These are phyloP conservation scores for Ranitomeya imitator DNA, from an alignment of 2,113 vertebrate genomes.

Conservation along the genomic window DNA sequence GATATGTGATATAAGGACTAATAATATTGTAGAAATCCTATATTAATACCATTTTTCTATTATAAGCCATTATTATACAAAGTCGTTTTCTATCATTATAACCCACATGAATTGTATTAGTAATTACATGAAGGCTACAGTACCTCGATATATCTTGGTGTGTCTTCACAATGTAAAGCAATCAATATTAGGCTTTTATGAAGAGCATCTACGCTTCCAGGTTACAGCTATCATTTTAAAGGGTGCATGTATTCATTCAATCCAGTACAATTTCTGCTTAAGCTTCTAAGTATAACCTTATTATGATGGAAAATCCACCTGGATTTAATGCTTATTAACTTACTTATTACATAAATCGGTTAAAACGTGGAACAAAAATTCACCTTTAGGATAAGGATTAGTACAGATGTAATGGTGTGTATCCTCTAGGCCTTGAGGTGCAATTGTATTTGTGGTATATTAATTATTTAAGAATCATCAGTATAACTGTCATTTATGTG, in stretches of 20 bases:
- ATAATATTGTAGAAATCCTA: background rate
- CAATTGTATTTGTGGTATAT: background rate
- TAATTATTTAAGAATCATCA: background rate
- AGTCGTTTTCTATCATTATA: background rate
- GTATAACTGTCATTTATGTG: constrained; percentile 37
- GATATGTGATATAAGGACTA: background rate
- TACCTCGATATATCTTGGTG: too few relatives aligned
- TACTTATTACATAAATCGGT: background rate
- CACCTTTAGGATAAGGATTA: constrained; percentile 4
- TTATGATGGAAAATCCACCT: background rate
- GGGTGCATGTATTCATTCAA: background rate
- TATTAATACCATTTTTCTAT: too few relatives aligned
- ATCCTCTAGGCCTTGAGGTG: constrained; percentile 16
- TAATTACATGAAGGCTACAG: background rate
- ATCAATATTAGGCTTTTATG: background rate
- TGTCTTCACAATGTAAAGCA: background rate
- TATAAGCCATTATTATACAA: background rate
- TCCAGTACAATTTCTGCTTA: background rate
- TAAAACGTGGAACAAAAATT: background rate
- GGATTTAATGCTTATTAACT: constrained; percentile 7
- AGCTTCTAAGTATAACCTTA: background rate
- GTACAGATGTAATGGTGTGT: constrained; percentile 8
- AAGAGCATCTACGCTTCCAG: background rate
- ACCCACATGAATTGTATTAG: background rate
- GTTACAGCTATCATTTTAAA: background rate